Evolutionary conservation across 2,888 invertebrate species (phyloP), one percentile per base, ranked within the genome.

Genomic region (Periphyllus acericola): DNA sequence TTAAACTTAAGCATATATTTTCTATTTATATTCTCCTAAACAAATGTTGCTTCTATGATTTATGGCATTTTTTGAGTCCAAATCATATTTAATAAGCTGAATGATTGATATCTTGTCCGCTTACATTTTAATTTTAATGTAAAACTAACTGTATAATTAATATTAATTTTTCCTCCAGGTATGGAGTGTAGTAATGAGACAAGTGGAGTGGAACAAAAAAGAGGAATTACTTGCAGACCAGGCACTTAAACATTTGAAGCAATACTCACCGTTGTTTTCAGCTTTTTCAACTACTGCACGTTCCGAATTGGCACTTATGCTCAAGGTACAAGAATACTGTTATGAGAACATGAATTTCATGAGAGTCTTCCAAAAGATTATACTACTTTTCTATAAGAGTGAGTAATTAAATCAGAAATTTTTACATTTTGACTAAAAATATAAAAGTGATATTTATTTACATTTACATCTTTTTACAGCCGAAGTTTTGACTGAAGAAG

Each of bases 281-380:
- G 96, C 97, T 55, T 97, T 98, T 91, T 95, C 97, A 90, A 95
- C 95, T 91, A 95, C 95, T 90, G 95, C 96, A 90, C 96, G 96
- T 91, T 95, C 98, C 79, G 97, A 99, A 93, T 93, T 97, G 91
- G 95, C 96, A 89, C 94, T 99, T 90, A 94, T 99, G 91, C 93
- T 96, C 90, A 97, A 97, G 93, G 96, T 98, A 90, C 99, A 99
- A 93, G 98, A 99, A 92, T 99, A 96, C 93, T 99, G 98, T 93
- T 99, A 99, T 92, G 98, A 98, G 92, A 98, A 99, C 93, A 98
- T 98, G 98, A 97, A 96, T 92, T 99, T 99, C 93, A 97, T 99
- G 97, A 97, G 97, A 92, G 97, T 97, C 92, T 99, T 99, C 95
- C 97, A 97, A 92, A 98, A 98, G 93, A 97, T 99, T 91, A 95